A percentile compares a stretch with the other conserved stretches of the same genome.
Evolutionary conservation across 2,888 invertebrate species (phyloP).

Genomic region (Troglohyphantes excavatus): DNA sequence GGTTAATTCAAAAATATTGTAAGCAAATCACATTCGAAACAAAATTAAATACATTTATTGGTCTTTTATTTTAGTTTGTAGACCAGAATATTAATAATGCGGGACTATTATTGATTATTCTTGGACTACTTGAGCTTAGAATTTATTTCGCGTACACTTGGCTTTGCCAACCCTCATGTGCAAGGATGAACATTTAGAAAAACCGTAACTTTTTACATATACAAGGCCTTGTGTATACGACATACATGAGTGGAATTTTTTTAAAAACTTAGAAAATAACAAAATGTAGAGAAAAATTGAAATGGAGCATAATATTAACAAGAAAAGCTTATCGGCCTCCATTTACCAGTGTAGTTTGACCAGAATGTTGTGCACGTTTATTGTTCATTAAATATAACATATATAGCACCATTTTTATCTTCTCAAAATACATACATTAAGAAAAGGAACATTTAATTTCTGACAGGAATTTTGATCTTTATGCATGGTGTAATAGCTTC

Average conservation of each 20-base stretch:
- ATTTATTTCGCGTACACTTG: slow-evolving; percentile 1
- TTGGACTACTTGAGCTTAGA: background rate
- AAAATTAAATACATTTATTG: too few relatives aligned
- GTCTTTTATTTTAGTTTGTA: background rate
- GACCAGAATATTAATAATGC: too few relatives aligned
- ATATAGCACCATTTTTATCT: slow-evolving; percentile 9
- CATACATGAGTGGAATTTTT: slow-evolving; percentile 59
- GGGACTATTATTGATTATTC: too few relatives aligned
- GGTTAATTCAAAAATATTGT: too few relatives aligned
- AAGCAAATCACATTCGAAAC: background rate
- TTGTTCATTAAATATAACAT: slow-evolving; percentile 14
- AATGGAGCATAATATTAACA: background rate
- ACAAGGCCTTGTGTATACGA: slow-evolving; percentile 2
- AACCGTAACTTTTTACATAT: slow-evolving; percentile 70
- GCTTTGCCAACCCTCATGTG: slow-evolving; percentile 5
- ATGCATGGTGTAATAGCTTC: too few relatives aligned
- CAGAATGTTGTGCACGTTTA: slow-evolving; percentile 55
- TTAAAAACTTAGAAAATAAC: slow-evolving; percentile 54
- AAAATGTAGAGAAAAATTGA: slow-evolving; percentile 9
- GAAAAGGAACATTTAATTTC: background rate
- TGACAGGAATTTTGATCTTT: background rate
- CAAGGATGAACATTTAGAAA: slow-evolving; percentile 11
- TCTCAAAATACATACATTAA: background rate
- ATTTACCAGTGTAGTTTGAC: slow-evolving; percentile 43
- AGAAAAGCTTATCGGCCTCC: slow-evolving; percentile 30